Base-by-base conservation (phyloP, 2,797 vertebrate species). In the Cottoperca gobio region DNA sequence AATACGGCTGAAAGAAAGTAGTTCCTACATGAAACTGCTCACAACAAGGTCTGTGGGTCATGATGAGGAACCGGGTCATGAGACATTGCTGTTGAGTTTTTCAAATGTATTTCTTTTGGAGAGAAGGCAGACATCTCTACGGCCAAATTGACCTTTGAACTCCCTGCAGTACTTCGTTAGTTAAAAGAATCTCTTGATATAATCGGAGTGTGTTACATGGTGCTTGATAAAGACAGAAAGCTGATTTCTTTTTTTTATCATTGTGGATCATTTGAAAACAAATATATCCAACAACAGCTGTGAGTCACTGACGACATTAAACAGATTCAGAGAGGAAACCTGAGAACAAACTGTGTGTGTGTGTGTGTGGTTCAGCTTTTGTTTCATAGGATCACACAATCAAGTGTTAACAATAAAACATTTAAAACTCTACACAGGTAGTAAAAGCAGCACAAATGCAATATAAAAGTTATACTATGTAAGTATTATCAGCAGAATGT, bases 221-320 rank as follows among this genome's bases (percentile, higher is more conserved):
- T 17, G 33, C 40, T 35, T 69, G 74, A 57, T 65, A 24, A 62
- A 70, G 55, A 50, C 42, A 45, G 33, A 43, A 49, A 31, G n/a
- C 53, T 23, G 67, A 11, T 28, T 76, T 40, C 31, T n/a, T 40
- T 31, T 40, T 45, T 21, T n/a, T n/a, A n/a, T 43, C 43, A 71
- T 71, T 19, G 21, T 33, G 26, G 35, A 48, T 73, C 28, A 50
- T 50, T 61, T 43, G 11, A 59, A 48, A 35, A 17, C 42, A 66
- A 48, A 70, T 17, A 31, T 35, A 50, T 37, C 53, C 24, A 55
- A 17, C 54, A 62, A n/a, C n/a, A 66, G 6, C 57, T 23, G 69
- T 71, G 71, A 81, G 42, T 67, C 50, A 73, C 43, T 63, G 65
- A 81, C 28, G 58, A 61, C 48, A 40, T 70, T 65, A 78, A 60